Percentiles rank a stretch among this genome's conserved stretches.
Evolutionary conservation across 2,888 invertebrate species (phyloP).

Genomic region (Papilio protenor): DNA sequence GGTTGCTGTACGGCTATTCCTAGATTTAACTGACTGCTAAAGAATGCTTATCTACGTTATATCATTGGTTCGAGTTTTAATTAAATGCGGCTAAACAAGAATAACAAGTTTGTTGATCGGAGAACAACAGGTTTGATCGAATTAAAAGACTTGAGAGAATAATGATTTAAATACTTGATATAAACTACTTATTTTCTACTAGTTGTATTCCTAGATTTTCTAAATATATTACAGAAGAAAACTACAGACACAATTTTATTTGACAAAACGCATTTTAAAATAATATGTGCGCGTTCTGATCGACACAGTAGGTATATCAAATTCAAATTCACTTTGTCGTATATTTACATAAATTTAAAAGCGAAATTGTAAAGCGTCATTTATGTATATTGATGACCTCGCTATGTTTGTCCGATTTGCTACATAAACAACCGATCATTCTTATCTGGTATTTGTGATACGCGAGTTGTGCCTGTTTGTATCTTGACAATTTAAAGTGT

Average conservation of each 20-base stretch:
- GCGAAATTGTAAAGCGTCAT: neutral
- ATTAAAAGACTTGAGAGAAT: neutral
- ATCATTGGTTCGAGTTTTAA: neutral
- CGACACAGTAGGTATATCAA: neutral
- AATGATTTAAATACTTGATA: neutral
- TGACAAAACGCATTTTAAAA: neutral
- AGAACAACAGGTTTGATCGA: neutral
- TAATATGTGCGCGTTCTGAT: neutral
- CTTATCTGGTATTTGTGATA: constrained; percentile 31
- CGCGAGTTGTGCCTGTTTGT: constrained; percentile 13
- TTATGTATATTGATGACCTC: constrained; percentile 18
- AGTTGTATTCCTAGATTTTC: neutral
- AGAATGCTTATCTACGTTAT: neutral
- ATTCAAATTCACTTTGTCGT: neutral
- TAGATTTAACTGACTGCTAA: neutral
- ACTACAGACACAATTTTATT: neutral
- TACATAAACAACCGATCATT: constrained; percentile 22
- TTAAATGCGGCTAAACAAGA: constrained; percentile 11
- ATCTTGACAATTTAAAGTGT: constrained; percentile 1
- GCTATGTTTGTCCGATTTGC: constrained; percentile 12
- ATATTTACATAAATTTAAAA: constrained; percentile 21
- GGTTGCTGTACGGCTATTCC: neutral
- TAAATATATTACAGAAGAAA: neutral
- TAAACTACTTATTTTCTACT: neutral
- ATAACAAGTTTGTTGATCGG: constrained; percentile 5